These are phyloP conservation scores for Malurus elegans DNA, from an alignment of 2,113 vertebrate species.

Conservation along the genomic window DNA sequence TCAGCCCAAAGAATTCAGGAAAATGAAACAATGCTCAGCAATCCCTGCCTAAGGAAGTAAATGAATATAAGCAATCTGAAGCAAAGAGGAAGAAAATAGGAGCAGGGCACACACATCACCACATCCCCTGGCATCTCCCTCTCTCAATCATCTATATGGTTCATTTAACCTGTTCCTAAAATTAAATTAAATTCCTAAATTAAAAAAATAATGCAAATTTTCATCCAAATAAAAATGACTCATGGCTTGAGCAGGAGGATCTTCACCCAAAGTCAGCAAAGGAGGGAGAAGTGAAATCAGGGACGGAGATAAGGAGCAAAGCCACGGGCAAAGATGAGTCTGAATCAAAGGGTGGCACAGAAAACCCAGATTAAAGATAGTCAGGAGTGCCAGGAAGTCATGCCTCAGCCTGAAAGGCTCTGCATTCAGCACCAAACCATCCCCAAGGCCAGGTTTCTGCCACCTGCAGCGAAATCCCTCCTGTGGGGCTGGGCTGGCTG, in stretches of 20 bases:
- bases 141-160: background rate
- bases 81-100: background rate
- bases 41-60: background rate
- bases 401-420: background rate
- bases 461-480: background rate
- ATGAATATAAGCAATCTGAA: background rate
- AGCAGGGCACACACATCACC: background rate
- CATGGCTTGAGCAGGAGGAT: conserved; percentile 9
- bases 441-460: background rate
- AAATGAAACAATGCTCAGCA: background rate
- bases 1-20: background rate
- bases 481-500: accelerated
- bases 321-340: background rate
- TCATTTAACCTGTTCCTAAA: conserved; percentile 34
- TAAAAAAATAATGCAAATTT: background rate
- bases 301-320: background rate
- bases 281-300: background rate
- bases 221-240: conserved; percentile 7
- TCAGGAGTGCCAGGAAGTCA: background rate
- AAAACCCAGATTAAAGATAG: background rate
- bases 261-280: conserved; percentile 32
- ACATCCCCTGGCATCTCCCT: background rate
- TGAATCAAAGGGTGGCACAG: background rate
- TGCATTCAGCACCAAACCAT: background rate
- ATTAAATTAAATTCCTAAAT: too few species aligned